Conservation (phyloP, 2,113 vertebrate species). For the Upupa epops region DNA sequence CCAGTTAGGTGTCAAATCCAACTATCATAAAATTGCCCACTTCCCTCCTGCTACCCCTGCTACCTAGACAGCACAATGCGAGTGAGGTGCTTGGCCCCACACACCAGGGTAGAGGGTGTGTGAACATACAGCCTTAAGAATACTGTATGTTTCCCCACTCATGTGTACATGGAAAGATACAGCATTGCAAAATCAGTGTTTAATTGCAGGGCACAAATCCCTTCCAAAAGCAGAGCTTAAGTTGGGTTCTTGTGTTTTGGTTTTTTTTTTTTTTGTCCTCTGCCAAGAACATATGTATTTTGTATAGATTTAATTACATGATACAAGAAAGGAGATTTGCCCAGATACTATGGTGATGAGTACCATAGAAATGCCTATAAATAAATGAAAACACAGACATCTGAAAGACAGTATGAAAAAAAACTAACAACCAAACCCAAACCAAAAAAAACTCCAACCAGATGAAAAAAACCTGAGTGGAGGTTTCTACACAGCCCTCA, state of each 20-base stretch:
- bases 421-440: neutral
- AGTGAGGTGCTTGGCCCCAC: accelerated
- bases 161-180: neutral
- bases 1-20: neutral
- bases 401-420: neutral
- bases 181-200: conserved; percentile 38
- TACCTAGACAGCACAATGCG: accelerated
- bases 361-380: conserved; percentile 19
- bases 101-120: neutral
- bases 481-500: neutral
- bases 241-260: too few species aligned
- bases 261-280: neutral
- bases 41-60: neutral
- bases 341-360: conserved; percentile 2
- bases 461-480: neutral
- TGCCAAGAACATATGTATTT: conserved; percentile 67
- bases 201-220: conserved; percentile 57
- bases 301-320: conserved; percentile 61
- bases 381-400: conserved; percentile 16
- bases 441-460: neutral
- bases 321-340: conserved; percentile 28
- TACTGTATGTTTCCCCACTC: neutral
- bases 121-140: neutral
- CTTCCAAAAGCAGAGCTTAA: conserved; percentile 50
- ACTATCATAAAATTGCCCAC: neutral